These are phyloP conservation scores for Gobio occitaniae DNA, from an alignment of 2,797 vertebrate species.

Conservation along the genomic window DNA sequence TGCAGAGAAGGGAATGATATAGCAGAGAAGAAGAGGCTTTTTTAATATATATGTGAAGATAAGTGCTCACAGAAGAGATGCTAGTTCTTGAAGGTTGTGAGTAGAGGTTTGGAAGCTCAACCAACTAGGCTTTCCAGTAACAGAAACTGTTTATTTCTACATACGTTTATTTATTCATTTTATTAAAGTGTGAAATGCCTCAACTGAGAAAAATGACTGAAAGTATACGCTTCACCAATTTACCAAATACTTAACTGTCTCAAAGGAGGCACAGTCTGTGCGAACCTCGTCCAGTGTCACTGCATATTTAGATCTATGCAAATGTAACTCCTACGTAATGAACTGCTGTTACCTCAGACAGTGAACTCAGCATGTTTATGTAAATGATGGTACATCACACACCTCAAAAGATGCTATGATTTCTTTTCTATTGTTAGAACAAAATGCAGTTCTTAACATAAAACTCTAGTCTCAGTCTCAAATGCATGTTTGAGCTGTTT, in stretches of 20 bases:
- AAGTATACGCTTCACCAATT: constrained; percentile 13
- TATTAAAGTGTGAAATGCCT: constrained; percentile 26
- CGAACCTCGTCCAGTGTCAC: constrained; percentile 60
- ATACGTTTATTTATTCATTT: background rate
- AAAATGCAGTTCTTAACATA: constrained; percentile 35
- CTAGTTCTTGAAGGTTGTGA: background rate
- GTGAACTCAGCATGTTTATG: constrained; percentile 73
- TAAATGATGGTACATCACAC: constrained; percentile 66
- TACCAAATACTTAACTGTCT: constrained; percentile 52
- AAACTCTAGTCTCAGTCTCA: constrained; percentile 11
- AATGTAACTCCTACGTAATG: constrained; percentile 72
- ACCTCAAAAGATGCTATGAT: constrained; percentile 60
- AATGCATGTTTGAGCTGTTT: too few species aligned
- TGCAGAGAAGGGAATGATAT: background rate
- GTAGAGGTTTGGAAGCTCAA: background rate
- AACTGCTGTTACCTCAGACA: constrained; percentile 62
- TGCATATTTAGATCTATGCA: constrained; percentile 76
- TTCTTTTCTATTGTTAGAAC: constrained; percentile 37
- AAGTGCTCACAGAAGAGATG: background rate
- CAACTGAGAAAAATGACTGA: background rate
- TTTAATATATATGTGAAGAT: background rate
- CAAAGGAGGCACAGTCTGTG: constrained; percentile 51
- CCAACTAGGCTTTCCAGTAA: background rate
- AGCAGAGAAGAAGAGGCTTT: background rate
- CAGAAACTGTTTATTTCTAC: background rate